Conservation (phyloP, 2,113 vertebrate genomes). For the Noturus placidus region DNA sequence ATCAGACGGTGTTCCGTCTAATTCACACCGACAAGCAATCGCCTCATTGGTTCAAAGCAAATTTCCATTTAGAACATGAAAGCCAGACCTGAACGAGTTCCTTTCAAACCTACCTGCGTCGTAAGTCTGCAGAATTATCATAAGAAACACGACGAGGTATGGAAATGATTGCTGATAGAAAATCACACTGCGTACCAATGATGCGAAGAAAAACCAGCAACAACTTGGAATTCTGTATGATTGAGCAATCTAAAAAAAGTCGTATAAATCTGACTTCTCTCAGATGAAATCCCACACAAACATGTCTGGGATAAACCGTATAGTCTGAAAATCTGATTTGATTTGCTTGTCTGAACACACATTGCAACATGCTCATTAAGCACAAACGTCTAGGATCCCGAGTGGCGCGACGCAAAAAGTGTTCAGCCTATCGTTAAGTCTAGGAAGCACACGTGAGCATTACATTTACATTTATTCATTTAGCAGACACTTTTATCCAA, state of each 20-base stretch:
- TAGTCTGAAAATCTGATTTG: not conserved
- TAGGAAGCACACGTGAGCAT: not conserved
- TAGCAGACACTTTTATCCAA: no score
- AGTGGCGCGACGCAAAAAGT: not conserved
- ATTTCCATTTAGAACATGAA: not conserved
- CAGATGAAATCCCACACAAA: not conserved
- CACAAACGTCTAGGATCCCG: not conserved
- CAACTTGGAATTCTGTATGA: not conserved
- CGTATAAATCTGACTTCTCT: not conserved
- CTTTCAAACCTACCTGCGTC: not conserved
- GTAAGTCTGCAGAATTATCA: not conserved
- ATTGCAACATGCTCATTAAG: not conserved
- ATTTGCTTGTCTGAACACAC: not conserved
- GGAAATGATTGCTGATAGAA: not conserved
- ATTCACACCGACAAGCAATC: not conserved
- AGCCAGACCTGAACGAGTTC: no score
- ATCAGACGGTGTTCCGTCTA: slow-evolving; percentile 1
- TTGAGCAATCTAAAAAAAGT: not conserved
- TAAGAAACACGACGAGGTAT: not conserved
- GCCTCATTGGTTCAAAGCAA: not conserved
- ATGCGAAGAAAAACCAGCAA: not conserved
- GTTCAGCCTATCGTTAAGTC: not conserved
- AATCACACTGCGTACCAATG: no score
- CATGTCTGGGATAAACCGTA: not conserved
- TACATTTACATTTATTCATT: no score